phyloP scores from a whole-genome alignment of 2,113 vertebrate genomes.

The Pseudorasbora parva region DNA sequence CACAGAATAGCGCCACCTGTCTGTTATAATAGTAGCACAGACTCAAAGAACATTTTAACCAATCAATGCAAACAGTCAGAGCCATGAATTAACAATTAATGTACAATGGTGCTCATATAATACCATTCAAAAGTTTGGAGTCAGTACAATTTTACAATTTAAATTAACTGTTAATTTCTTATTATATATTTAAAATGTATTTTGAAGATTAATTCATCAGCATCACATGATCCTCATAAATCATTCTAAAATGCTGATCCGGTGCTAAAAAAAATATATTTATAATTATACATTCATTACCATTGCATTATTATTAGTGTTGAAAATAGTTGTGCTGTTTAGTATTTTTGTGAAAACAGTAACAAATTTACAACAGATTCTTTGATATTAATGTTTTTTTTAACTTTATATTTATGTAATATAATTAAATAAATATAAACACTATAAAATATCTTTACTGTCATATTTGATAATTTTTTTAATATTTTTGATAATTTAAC shows the following conservation, averaged over 20 bases:
- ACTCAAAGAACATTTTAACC: neutral
- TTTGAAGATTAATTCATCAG: neutral
- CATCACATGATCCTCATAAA: neutral
- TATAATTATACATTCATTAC: neutral
- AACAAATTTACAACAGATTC: neutral
- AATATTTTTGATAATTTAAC: neutral
- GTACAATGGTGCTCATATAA: neutral
- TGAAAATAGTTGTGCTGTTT: too few relatives aligned
- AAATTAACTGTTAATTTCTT: neutral
- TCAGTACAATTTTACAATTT: neutral
- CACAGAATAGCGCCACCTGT: conserved; percentile 21
- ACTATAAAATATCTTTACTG: too few relatives aligned
- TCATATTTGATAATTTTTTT: neutral
- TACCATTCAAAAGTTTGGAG: neutral
- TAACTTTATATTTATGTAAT: neutral
- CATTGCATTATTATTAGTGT: too few relatives aligned
- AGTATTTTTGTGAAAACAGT: neutral
- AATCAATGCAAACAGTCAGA: neutral
- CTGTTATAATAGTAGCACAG: neutral
- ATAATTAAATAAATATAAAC: neutral
- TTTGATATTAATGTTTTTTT: neutral
- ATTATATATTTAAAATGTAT: neutral
- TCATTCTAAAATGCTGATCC: neutral
- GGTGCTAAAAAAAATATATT: neutral
- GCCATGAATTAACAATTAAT: neutral